A percentile compares a stretch with the other conserved stretches of the same genome.
phyloP scores from a whole-genome alignment of 2,113 vertebrate genomes.

The Passer montanus region DNA sequence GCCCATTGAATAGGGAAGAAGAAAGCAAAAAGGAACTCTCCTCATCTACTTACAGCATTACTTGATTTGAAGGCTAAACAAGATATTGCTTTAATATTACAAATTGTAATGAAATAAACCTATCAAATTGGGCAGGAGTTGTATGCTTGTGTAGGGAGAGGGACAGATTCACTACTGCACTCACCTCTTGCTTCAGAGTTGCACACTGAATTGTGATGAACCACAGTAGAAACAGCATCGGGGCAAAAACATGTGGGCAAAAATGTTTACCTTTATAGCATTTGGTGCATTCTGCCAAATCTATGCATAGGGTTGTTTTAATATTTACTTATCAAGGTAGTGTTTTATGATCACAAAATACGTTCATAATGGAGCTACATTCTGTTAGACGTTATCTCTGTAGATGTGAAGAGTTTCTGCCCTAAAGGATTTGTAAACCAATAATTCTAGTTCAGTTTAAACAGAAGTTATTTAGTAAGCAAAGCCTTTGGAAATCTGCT shows the following conservation, averaged over 20 bases:
- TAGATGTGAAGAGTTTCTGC: neutral
- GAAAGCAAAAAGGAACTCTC: neutral
- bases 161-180: too few species aligned
- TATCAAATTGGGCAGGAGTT: neutral
- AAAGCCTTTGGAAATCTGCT: neutral
- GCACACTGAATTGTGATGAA: neutral
- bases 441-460: neutral
- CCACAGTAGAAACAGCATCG: fast-evolving
- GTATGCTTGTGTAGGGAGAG: neutral
- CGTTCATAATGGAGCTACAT: neutral
- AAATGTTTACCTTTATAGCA: neutral
- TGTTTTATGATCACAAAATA: neutral
- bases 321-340: neutral
- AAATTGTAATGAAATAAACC: neutral
- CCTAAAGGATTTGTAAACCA: neutral
- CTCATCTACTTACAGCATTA: neutral
- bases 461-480: neutral
- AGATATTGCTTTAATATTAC: neutral
- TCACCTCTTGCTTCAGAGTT: neutral
- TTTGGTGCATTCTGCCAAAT: neutral
- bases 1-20: neutral
- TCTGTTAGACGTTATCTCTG: neutral
- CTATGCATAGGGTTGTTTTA: neutral
- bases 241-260: neutral
- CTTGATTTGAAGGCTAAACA: neutral